phyloP scores from a whole-genome alignment of 1,140 invertebrate species.

The Drosophila ananassae region DNA sequence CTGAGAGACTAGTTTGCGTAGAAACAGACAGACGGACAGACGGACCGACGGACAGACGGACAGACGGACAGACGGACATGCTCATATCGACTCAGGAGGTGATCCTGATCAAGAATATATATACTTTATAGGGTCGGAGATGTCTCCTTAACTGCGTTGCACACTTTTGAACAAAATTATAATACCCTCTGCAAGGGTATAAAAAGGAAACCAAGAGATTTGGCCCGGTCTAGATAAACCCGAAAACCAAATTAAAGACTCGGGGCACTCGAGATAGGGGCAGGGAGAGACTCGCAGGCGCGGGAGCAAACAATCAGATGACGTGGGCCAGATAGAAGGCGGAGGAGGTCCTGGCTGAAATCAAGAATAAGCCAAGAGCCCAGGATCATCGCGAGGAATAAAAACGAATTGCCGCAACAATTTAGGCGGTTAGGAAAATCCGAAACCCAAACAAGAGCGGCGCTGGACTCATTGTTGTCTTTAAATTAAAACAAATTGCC shows the following conservation, averaged over 20 bases:
- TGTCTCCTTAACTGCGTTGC: too few species aligned
- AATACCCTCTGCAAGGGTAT: too few species aligned
- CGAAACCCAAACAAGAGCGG: not conserved
- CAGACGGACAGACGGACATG: too few species aligned
- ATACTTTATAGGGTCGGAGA: too few species aligned
- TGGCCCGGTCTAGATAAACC: not conserved
- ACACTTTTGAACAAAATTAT: too few species aligned
- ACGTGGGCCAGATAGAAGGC: conserved; percentile 29
- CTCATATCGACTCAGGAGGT: too few species aligned
- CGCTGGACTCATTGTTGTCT: conserved; percentile 7
- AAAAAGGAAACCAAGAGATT: conserved; percentile 10
- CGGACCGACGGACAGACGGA: too few species aligned
- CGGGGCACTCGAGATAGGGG: conserved; percentile 14
- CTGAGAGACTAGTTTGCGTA: too few species aligned
- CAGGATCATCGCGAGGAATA: conserved; percentile 5
- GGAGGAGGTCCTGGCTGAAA: conserved; percentile 20
- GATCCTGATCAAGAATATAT: too few species aligned
- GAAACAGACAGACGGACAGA: too few species aligned
- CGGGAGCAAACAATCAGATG: conserved; percentile 20
- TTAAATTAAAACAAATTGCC: conserved; percentile 71
- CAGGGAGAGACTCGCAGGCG: conserved; percentile 3
- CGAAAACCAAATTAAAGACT: conserved; percentile 37
- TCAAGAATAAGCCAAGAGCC: conserved; percentile 19
- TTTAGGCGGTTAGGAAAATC: not conserved
- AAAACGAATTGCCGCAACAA: not conserved